phyloP scores from a whole-genome alignment of 2,888 invertebrate species.

The Melieria omissa region DNA sequence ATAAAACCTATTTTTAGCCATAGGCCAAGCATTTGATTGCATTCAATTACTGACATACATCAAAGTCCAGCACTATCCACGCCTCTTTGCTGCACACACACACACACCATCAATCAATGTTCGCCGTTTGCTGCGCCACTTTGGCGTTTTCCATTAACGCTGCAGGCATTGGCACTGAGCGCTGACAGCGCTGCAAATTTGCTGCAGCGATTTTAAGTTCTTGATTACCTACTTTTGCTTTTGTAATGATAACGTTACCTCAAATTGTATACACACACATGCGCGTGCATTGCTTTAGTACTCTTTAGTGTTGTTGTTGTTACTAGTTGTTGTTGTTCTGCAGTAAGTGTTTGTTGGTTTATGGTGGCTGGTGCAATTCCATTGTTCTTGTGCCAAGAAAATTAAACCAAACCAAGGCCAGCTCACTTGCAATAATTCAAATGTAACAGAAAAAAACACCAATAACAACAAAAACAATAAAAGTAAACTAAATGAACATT shows the following conservation, averaged over 20 bases:
- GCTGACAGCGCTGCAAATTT: background rate
- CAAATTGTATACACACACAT: background rate
- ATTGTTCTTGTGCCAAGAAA: background rate
- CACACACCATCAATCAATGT: too few relatives aligned
- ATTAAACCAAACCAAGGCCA: constrained; percentile 47
- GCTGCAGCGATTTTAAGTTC: constrained; percentile 29
- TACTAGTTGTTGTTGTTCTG: constrained; percentile 1
- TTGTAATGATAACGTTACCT: background rate
- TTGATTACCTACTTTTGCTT: constrained; percentile 30
- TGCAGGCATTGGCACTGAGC: too few relatives aligned
- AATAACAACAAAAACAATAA: constrained; percentile 12
- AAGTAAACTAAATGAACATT: constrained; percentile 23
- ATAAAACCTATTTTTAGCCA: too few relatives aligned
- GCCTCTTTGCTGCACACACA: too few relatives aligned
- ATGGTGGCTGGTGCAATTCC: too few relatives aligned
- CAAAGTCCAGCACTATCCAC: too few relatives aligned
- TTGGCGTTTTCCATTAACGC: too few relatives aligned
- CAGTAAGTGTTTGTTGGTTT: background rate
- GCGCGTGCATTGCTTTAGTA: background rate
- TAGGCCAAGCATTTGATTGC: too few relatives aligned
- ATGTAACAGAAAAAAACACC: constrained; percentile 28
- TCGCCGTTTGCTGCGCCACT: too few relatives aligned
- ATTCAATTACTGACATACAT: too few relatives aligned
- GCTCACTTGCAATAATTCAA: constrained; percentile 35
- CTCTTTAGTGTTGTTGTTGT: constrained; percentile 10